Base-by-base conservation (phyloP, 2,888 invertebrate genomes). In the Drosophila peninsularis region DNA sequence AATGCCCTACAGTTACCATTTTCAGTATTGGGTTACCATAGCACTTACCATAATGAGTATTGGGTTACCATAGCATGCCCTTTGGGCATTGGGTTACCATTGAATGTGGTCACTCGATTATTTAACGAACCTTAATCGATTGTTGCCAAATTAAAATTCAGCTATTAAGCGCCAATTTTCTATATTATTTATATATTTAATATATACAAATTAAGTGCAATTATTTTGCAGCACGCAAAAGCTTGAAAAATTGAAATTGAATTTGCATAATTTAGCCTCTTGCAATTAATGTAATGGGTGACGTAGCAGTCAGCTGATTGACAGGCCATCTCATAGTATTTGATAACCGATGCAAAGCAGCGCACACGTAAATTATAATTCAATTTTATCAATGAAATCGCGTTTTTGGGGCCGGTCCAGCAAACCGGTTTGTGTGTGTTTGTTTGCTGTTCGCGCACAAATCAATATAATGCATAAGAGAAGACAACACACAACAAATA, bases 341-440 rank as follows among this genome's bases (percentile, higher is more conserved):
- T 47, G 67, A 65, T 78, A 62, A 83, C 62, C 63, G 67, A 70
- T 75, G 62, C 62, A 45, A 62, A 61, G 42, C 53, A 62, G 44
- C 52, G 39, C 52, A 56, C 58, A 64, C 64, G 61, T 58, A 49
- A 78, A 67, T 58, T 62, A 27, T 61, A 45, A 53, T 72, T 44
- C 45, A 56, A 36, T 77, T 83, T 82, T 76, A 81, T 82, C 87
- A 87, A 87, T 82, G 82, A 81, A 82, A 67, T 60, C 60, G 58
- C 62, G 49, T 44, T 73, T 63, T 71, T 71, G 67, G 62, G 73
- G 42, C 73, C 54, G 62, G 66, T 62, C 55, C 41, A 77, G 17
- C 34, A 30, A 75, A 77, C 75, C 63, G 68, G 75, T 77, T 72
- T 47, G 53, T 54, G 17, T 53, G 21, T n/a, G 39, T 45, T 30